Base-by-base conservation (phyloP, 2,888 invertebrate species). In the Drosophila sordidula region DNA sequence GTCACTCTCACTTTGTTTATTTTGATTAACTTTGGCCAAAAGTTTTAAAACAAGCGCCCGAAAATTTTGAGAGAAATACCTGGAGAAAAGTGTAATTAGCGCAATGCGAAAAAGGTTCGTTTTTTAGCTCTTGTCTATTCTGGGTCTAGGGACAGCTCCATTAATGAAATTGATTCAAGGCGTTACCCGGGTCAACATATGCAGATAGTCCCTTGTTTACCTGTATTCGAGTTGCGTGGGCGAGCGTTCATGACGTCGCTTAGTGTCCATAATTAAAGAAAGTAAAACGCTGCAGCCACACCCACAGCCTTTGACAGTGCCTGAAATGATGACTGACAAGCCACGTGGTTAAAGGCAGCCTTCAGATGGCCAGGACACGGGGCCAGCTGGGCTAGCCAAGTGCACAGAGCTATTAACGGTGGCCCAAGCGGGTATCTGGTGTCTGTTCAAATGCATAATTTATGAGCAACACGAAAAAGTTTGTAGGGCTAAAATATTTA, bases 1-100 rank as follows among this genome's bases (percentile, higher is more conserved):
- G 2, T 12, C 14, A 3, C 29, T 12, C 39, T 1, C 9, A 34
- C 25, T 14, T 9, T 14, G 3, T 34, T 8, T 42, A 0, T 36
- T n/a, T 38, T 11, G 9, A 2, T 9, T 11, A 34, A 34, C 34
- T 34, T 11, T 12, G 34, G 12, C 12, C 5, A 11, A 46, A 65
- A 47, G 14, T 29, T 66, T 55, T 38, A n/a, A 11, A 61, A 55
- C 34, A 50, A 57, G 18, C 49, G 12, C 16, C 18, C 6, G 18
- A 41, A 50, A 36, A 36, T n/a, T 18, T 11, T 50, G 26, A 26
- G 22, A n/a, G 16, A 39, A 16, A 16, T 12, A 47, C n/a, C 42
- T 41, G 16, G 32, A 39, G 26, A 22, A 49, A 39, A 69, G 80
- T 51, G 80, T 73, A 80, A 80, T 87, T 80, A 80, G 54, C 39